Evolutionary conservation across 2,888 invertebrate genomes (phyloP).

Genomic region (Caenorhabditis zanzibari): DNA sequence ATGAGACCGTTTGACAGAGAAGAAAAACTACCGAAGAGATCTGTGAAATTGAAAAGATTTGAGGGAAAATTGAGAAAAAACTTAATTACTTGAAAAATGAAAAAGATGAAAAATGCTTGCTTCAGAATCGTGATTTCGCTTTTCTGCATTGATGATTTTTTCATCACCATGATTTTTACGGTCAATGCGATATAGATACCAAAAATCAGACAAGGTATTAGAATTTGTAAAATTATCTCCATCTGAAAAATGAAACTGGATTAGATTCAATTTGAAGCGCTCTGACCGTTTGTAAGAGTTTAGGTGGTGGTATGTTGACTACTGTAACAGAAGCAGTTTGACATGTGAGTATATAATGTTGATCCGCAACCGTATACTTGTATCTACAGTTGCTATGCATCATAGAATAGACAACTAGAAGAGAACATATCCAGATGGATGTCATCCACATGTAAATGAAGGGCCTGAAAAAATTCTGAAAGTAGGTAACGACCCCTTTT

Average conservation of each 20-base stretch:
- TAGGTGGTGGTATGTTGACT: constrained; percentile 39
- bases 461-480: constrained; percentile 29
- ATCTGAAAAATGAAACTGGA: constrained; percentile 39
- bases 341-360: constrained; percentile 44
- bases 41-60: constrained; percentile 40
- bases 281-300: constrained; percentile 19
- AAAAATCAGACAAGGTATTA: constrained; percentile 35
- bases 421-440: constrained; percentile 10
- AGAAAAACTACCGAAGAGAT: constrained; percentile 56
- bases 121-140: constrained; percentile 58
- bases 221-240: constrained; percentile 41
- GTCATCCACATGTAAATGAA: constrained; percentile 36
- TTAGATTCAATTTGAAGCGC: background rate
- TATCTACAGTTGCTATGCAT: constrained; percentile 44
- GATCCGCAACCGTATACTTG: constrained; percentile 8
- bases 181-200: constrained; percentile 48
- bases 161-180: constrained; percentile 41
- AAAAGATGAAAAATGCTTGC: constrained; percentile 47
- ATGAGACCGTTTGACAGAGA: constrained; percentile 53
- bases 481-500: too few relatives aligned
- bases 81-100: constrained; percentile 53
- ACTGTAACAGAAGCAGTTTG: constrained; percentile 4
- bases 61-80: background rate
- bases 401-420: constrained; percentile 17
- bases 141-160: constrained; percentile 30